phyloP scores from a whole-genome alignment of 2,888 invertebrate genomes.

The Scelioninae gen. 1 region DNA sequence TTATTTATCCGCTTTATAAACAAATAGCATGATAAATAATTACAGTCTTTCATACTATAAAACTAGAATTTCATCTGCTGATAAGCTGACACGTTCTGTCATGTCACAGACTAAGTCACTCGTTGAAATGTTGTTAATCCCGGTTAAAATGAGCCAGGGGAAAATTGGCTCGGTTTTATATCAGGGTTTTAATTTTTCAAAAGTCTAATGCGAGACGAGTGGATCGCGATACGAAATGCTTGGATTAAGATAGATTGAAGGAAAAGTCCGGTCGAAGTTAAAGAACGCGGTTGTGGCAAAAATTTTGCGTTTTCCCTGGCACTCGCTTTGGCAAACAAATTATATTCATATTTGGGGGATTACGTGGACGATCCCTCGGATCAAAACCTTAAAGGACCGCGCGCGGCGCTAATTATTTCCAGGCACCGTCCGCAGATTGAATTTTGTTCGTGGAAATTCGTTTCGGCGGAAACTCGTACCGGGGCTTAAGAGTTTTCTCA shows the following conservation, averaged over 20 bases:
- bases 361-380: slow-evolving; percentile 80
- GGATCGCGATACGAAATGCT: slow-evolving; percentile 38
- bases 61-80: slow-evolving; percentile 27
- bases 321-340: slow-evolving; percentile 77
- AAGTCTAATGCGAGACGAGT: slow-evolving; percentile 25
- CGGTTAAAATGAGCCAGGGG: slow-evolving; percentile 49
- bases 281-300: too few species aligned
- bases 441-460: slow-evolving; percentile 78
- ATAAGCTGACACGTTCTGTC: slow-evolving; percentile 42
- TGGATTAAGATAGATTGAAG: slow-evolving; percentile 34
- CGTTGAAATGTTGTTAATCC: slow-evolving; percentile 71
- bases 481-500: slow-evolving; percentile 56
- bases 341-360: slow-evolving; percentile 83
- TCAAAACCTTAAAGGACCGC: slow-evolving; percentile 81
- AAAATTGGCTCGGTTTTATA: slow-evolving; percentile 57
- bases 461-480: slow-evolving; percentile 67
- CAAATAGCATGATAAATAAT: neutral
- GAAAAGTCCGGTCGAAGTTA: neutral
- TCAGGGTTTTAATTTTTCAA: slow-evolving; percentile 60
- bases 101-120: slow-evolving; percentile 29
- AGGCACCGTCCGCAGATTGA: slow-evolving; percentile 79
- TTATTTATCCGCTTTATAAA: too few species aligned
- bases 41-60: slow-evolving; percentile 8
- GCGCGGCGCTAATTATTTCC: slow-evolving; percentile 80
- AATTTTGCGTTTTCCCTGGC: slow-evolving; percentile 47